phyloP scores from a whole-genome alignment of 92 coral and sea anemone species.

The Diadumene lineata region DNA sequence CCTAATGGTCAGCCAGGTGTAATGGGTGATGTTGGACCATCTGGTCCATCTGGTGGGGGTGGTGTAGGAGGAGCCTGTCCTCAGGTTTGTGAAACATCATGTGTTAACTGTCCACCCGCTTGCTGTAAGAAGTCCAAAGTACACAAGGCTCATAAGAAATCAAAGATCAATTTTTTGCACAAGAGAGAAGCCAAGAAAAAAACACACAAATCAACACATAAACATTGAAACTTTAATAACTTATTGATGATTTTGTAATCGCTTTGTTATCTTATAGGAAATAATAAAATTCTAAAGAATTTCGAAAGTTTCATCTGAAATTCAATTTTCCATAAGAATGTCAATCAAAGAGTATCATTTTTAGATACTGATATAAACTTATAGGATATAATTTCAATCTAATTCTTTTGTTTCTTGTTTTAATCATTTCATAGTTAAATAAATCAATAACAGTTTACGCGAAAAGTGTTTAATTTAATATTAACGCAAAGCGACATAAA shows the following conservation, averaged over 20 bases:
- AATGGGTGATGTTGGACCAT: conserved; percentile 45
- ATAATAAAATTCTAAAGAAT: not conserved
- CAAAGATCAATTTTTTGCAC: conserved; percentile 22
- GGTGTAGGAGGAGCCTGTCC: conserved; percentile 54
- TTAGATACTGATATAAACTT: conserved; percentile 4
- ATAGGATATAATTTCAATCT: not conserved
- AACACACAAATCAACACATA: conserved; percentile 10
- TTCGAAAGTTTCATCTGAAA: not conserved
- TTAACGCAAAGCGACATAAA: not conserved
- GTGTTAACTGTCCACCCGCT: conserved; percentile 40
- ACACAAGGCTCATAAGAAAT: conserved; percentile 52
- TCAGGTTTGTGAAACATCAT: conserved; percentile 44
- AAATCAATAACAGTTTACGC: not conserved
- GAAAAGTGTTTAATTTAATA: not conserved
- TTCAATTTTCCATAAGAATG: not conserved
- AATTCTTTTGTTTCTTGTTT: not conserved
- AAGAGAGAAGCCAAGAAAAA: conserved; percentile 37
- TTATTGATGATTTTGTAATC: conserved; percentile 12
- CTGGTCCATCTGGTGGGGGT: conserved; percentile 36
- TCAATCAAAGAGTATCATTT: conserved; percentile 12
- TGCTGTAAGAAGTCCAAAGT: conserved; percentile 53
- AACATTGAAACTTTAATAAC: conserved; percentile 15
- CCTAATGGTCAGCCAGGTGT: conserved; percentile 62
- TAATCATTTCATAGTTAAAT: not conserved
- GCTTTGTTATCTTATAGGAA: conserved; percentile 6